Conservation (phyloP, 2,797 vertebrate genomes). For the Ctenopoma kingsleyae region DNA sequence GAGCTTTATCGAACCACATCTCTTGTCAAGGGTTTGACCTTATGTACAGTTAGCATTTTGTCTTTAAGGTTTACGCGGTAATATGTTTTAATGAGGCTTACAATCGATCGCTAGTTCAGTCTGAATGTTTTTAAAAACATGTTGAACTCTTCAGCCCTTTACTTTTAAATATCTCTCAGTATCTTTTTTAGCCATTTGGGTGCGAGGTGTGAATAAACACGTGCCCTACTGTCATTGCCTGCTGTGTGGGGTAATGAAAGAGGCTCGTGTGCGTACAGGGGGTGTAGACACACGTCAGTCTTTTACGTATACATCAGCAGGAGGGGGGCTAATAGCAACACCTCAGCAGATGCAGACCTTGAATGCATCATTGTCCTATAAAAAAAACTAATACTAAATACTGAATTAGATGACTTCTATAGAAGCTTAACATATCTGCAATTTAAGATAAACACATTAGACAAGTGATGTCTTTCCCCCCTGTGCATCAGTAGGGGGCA, state of each 20-base stretch:
- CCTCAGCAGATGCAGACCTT: constrained; percentile 37
- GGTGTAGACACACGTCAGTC: constrained; percentile 59
- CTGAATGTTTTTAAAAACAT: neutral
- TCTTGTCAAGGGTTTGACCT: no score
- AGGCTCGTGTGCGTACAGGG: constrained; percentile 36
- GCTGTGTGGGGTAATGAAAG: constrained; percentile 26
- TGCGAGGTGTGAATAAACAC: constrained; percentile 75
- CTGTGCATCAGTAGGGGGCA: constrained; percentile 53
- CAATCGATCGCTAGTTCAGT: neutral
- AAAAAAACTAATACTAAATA: neutral
- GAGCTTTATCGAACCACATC: neutral
- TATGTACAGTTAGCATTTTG: rapidly evolving
- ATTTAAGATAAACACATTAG: neutral
- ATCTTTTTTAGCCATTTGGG: constrained; percentile 66
- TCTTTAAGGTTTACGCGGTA: neutral
- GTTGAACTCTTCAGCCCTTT: constrained; percentile 30
- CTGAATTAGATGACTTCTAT: neutral
- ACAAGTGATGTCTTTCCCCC: neutral
- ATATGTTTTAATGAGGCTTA: neutral
- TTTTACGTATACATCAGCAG: constrained; percentile 23
- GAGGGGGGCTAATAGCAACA: constrained; percentile 9
- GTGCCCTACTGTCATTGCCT: constrained; percentile 56
- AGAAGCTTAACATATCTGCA: neutral
- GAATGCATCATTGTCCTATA: constrained; percentile 11
- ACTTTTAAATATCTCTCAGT: constrained; percentile 3